phyloP scores from a whole-genome alignment of 2,797 vertebrate genomes.

The Aplochiton taeniatus region DNA sequence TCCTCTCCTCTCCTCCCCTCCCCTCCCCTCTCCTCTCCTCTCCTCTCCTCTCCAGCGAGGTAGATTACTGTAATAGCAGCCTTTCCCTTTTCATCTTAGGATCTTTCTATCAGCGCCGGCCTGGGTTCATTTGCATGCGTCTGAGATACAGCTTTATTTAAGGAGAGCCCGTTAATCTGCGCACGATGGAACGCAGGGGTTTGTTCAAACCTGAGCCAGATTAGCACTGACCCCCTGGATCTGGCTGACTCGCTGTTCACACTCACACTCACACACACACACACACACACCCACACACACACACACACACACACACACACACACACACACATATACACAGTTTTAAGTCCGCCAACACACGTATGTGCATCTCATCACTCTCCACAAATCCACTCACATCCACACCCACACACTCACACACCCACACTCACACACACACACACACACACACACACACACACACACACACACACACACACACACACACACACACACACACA shows the following conservation, averaged over 20 bases:
- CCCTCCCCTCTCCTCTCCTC: constrained; percentile 63
- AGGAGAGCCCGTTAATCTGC: constrained; percentile 73
- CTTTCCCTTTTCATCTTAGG: constrained; percentile 70
- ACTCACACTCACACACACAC: constrained; percentile 26
- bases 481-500: neutral
- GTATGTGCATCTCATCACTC: too few species aligned
- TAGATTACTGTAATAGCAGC: constrained; percentile 76
- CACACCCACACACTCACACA: constrained; percentile 11
- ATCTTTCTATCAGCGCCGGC: constrained; percentile 69
- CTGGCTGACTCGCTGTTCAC: constrained; percentile 39
- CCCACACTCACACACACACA: neutral
- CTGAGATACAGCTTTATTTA: constrained; percentile 75
- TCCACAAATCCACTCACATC: constrained; percentile 15
- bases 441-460: too few species aligned
- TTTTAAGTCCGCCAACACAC: neutral
- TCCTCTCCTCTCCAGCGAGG: constrained; percentile 67
- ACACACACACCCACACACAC: constrained; percentile 30
- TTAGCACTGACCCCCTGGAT: constrained; percentile 72
- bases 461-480: neutral
- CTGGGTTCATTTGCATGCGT: constrained; percentile 79
- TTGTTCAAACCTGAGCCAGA: constrained; percentile 70
- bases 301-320: constrained; percentile 27
- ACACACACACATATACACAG: constrained; percentile 21
- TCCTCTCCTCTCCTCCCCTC: constrained; percentile 66
- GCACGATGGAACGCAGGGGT: constrained; percentile 63